A percentile compares a stretch with the other conserved stretches of the same genome.
phyloP scores from a whole-genome alignment of 2,797 vertebrate genomes.

The Siniperca undulata region DNA sequence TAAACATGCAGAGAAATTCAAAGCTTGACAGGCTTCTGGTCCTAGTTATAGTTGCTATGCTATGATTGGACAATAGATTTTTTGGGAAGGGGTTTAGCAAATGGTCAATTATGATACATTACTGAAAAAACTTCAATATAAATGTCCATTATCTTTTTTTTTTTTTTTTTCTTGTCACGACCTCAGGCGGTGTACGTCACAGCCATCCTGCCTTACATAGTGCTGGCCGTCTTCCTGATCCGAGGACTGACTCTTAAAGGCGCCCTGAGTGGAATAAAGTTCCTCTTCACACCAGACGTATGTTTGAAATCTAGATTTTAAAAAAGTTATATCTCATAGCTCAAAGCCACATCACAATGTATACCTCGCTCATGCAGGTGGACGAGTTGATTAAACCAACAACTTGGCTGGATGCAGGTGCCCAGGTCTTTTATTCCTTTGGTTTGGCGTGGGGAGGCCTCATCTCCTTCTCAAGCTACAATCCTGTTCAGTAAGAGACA shows the following conservation, averaged over 20 bases:
- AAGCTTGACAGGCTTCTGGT: not conserved
- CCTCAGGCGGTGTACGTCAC: slow-evolving; percentile 94
- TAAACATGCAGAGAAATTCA: not conserved
- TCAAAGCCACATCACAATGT: not conserved
- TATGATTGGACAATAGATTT: not conserved
- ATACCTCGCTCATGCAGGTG: slow-evolving; percentile 77
- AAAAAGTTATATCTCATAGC: not conserved
- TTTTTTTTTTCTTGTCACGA: not conserved
- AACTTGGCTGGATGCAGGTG: slow-evolving; percentile 96
- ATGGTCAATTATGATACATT: not conserved
- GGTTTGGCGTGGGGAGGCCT: slow-evolving; percentile 95
- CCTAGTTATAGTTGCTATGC: not conserved
- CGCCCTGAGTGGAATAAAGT: slow-evolving; percentile 88
- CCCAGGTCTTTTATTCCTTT: slow-evolving; percentile 97
- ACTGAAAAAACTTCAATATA: not conserved
- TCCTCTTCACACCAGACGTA: slow-evolving; percentile 94
- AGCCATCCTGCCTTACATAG: slow-evolving; percentile 93
- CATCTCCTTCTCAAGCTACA: slow-evolving; percentile 99
- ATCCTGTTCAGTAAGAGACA: slow-evolving; percentile 93
- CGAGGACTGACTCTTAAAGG: slow-evolving; percentile 94
- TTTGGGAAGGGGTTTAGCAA: not conserved
- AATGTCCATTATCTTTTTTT: not conserved
- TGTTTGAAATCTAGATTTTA: slow-evolving; percentile 56
- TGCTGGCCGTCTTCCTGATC: slow-evolving; percentile 95
- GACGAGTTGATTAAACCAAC: slow-evolving; percentile 89